phyloP scores from a whole-genome alignment of 2,113 vertebrate genomes.

The Rattus norvegicus region DNA sequence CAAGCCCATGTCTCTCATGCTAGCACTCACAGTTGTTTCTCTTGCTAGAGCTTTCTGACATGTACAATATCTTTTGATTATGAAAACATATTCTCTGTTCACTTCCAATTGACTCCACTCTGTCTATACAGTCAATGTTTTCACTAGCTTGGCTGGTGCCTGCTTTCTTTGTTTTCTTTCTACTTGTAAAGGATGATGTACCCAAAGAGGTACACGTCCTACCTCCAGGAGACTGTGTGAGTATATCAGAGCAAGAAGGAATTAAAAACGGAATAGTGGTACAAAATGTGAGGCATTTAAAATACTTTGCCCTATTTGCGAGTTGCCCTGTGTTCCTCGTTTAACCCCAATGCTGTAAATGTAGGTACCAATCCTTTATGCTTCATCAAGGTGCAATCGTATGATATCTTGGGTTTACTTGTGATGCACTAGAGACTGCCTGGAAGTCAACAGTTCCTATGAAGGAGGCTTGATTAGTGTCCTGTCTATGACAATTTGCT shows the following conservation, averaged over 20 bases:
- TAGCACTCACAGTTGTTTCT: neutral
- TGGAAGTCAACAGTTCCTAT: neutral
- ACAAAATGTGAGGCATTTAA: slow-evolving; percentile 19
- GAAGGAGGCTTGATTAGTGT: neutral
- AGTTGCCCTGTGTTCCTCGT: slow-evolving; percentile 15
- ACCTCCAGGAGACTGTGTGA: neutral
- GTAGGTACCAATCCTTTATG: neutral
- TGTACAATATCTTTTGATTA: neutral
- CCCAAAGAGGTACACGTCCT: neutral
- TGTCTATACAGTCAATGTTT: neutral
- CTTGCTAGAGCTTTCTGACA: neutral
- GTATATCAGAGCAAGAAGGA: neutral
- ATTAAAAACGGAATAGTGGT: neutral
- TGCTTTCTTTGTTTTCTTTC: neutral
- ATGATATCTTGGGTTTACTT: neutral
- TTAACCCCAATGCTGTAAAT: slow-evolving; percentile 15
- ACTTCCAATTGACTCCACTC: neutral
- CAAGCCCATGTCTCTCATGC: neutral
- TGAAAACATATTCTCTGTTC: neutral
- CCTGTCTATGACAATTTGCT: neutral
- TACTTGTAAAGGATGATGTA: neutral
- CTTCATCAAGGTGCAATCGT: neutral
- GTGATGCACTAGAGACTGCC: neutral
- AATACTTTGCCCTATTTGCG: slow-evolving; percentile 1
- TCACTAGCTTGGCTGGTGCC: neutral